Base-by-base conservation (phyloP, 1,140 invertebrate species). In the Heliconius nattereri region DNA sequence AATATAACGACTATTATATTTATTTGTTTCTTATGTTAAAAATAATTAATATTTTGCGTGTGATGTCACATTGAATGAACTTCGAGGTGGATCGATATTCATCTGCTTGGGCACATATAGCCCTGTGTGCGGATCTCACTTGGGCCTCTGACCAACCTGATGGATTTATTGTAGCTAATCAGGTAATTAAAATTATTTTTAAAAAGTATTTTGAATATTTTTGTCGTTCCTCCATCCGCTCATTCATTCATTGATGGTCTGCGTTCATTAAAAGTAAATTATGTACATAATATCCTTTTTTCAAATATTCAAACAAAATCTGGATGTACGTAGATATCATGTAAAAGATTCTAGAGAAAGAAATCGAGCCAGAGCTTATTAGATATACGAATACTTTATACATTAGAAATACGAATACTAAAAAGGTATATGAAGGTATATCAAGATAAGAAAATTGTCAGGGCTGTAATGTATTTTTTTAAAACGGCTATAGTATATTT, bases 61-160 rank as follows among this genome's bases (percentile, higher is more conserved):
- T 92, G 91, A 89, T 93, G 92, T 89, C 89, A 92, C 92, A 92
- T 94, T 94, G 92, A 94, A 94, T 94, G 92, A 94, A 84, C 92
- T 92, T 92, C 92, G 90, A 94, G 84, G 90, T 92, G 90, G 92
- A 92, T 91, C 92, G 91, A 78, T 90, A 91, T 80, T 89, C 90
- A 85, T 89, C 91, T 87, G 87, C 92, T 83, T 94, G 92, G 92
- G 92, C 92, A 88, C 90, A 92, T 82, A 89, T 92, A 81, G 92
- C 92, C 92, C 92, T 93, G 76, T 94, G 92, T 92, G 92, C 92
- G 84, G 92, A 94, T 89, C 87, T 92, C 85, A 94, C 92, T 85
- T 94, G 92, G 92, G 86, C 90, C 81, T 88, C 87, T 45, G 91
- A 94, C 88, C 90, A 91, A 75, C 91, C 90, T 37, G 92, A 94